Evolutionary conservation across 1,140 invertebrate species (phyloP).

Genomic region (Scaptomyza hsui): DNA sequence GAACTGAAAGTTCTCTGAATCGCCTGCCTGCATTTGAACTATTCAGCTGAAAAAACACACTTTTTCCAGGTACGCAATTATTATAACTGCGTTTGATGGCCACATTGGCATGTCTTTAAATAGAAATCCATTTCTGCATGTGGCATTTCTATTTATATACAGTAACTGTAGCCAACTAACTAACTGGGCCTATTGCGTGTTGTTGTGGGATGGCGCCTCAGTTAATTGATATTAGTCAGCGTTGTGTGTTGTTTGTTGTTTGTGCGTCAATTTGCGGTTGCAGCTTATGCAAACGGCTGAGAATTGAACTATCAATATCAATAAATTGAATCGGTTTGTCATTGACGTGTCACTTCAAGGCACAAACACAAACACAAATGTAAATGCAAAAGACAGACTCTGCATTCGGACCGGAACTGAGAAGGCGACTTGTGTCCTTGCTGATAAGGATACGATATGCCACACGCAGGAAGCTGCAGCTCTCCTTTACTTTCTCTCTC

Average conservation of each 20-base stretch:
- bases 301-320: conserved; percentile 44
- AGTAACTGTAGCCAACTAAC: no score
- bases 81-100: conserved; percentile 9
- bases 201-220: conserved; percentile 18
- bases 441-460: conserved; percentile 4
- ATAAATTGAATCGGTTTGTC: conserved; percentile 65
- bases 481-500: no score
- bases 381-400: not conserved
- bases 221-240: conserved; percentile 63
- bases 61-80: conserved; percentile 1
- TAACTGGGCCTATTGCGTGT: conserved; percentile 57
- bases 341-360: not conserved
- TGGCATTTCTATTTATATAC: conserved; percentile 31
- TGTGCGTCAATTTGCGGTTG: conserved; percentile 37
- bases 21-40: not conserved
- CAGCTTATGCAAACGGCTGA: conserved; percentile 1
- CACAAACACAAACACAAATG: not conserved
- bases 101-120: conserved; percentile 1
- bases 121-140: conserved; percentile 33
- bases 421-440: conserved; percentile 6
- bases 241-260: no score
- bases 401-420: no score
- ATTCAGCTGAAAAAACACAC: conserved; percentile 19
- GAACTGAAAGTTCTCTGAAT: not conserved
- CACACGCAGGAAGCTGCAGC: no score